Base-by-base conservation (phyloP, 37 sponge, comb jelly and placozoan species). In the Dysidea cf. avara region DNA sequence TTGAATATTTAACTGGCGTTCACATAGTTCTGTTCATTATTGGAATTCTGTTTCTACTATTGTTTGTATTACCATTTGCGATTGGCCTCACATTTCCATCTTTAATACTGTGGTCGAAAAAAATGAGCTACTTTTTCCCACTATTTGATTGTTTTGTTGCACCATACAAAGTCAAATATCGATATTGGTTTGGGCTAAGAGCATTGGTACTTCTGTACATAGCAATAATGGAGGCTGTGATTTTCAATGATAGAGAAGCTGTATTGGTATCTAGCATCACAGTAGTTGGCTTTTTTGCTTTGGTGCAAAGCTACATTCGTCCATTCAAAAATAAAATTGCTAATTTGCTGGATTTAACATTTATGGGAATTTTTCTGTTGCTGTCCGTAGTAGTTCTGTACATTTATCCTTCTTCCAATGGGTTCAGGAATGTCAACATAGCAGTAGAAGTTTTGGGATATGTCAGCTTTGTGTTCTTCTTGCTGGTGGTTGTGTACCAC, bases 31-130 rank as follows among this genome's bases (percentile, higher is more conserved):
- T 83, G 26, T 32, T 66, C 4, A 30, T 83, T 9, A 21, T 75
- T 0, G 68, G 70, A 4, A n/a, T 55, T 14, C 7, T 83, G 14
- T 34, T 48, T 0, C 34, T 34, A 14, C n/a, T 66, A 2, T 30
- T 68, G 38, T 75, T 83, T 47, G 18, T 74, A 20, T n/a, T 68
- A 31, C 50, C 69, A n/a, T 83, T 60, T 64, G 58, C 64, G 0
- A 18, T 75, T 9, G 2, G 14, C 1, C 20, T 81, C 30, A 6
- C 68, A 12, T 69, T 81, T 28, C 20, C 56, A 5, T 62, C 69
- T 24, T 46, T 31, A 12, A 18, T 81, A 2, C 49, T 58, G 18
- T 36, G 36, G 36, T 21, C 53, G 25, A 47, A 17, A 48, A 35
- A 29, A 11, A 46, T 2, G 12, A 30, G 7, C 32, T 38, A 54